Base-by-base conservation (phyloP, 2,113 vertebrate species). In the Campylomormyrus tamandua region DNA sequence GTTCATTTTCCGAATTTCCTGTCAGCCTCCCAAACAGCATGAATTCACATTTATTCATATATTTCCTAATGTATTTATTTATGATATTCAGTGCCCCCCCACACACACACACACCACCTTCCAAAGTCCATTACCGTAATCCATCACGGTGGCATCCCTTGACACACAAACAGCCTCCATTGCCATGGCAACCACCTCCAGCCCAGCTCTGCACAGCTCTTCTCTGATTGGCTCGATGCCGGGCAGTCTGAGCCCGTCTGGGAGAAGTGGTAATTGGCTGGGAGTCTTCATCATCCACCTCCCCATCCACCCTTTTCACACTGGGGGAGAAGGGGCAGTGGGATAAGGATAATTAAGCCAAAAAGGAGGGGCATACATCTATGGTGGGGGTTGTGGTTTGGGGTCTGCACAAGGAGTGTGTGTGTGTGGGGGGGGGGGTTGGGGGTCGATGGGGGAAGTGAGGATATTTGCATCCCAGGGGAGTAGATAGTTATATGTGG, bases 221-320 rank as follows among this genome's bases (percentile, higher is more conserved):
- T 80, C 89, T 95, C 94, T 93, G 93, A 96, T 96, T 96, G 96
- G 96, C 95, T 95, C 93, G 93, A 94, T 93, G 91, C 92, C 90
- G 93, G 93, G 93, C 93, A 94, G 94, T 96, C 95, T 94, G 93
- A 92, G 95, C 92, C 90, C 95, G 95, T 95, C 96, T 92, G 94
- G 94, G 95, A 95, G 94, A 95, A 95, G 96, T 95, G 96, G 96
- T 96, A 96, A 96, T 96, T 97, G 96, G 96, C 95, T 97, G 95
- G 95, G 96, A 95, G 95, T 93, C 93, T 94, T 94, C 92, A 91
- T 90, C 87, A 90, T 46, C 90, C 31, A 8, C 52, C 86, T 83
- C 62, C 87, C 77, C 90, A 80, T 62, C 35, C 24, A 17, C 53
- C 66, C 48, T 35, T 45, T 88, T 88, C 90, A 90, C 88, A 91